Percentiles rank a stretch among this genome's conserved stretches.
Conservation (phyloP, 2,888 invertebrate genomes). For the Schizaphis graminum region DNA sequence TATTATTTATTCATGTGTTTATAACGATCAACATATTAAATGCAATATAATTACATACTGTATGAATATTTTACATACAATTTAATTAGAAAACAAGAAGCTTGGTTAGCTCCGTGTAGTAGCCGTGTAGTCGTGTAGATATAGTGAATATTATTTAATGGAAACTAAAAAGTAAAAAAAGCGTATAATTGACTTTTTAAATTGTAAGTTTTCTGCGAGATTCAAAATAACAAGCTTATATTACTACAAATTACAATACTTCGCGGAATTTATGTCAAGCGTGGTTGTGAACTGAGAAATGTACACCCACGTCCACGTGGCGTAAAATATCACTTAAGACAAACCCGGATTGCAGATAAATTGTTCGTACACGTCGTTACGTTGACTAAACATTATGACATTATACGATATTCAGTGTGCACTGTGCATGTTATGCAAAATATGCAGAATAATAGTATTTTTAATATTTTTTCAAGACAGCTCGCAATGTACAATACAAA, state of each 20-base stretch:
- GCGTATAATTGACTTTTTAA: background rate
- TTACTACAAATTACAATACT: background rate
- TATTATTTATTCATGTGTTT: background rate
- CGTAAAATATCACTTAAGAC: conserved; percentile 5
- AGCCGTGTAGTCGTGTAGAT: background rate
- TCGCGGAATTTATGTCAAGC: background rate
- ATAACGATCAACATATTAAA: background rate
- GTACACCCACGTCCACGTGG: background rate
- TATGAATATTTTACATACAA: background rate
- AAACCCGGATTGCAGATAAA: background rate
- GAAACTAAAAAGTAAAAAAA: background rate
- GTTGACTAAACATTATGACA: background rate
- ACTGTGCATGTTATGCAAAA: background rate
- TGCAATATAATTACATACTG: background rate
- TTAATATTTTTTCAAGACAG: background rate
- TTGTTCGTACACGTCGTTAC: background rate
- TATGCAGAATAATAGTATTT: background rate
- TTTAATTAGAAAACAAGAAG: background rate
- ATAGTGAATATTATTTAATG: background rate
- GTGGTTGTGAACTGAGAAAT: background rate
- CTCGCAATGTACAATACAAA: background rate
- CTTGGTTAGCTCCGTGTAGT: background rate
- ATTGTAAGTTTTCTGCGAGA: background rate
- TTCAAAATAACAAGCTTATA: background rate
- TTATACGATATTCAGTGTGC: background rate